A percentile compares a stretch with the other conserved stretches of the same genome.
phyloP scores from a whole-genome alignment of 2,888 invertebrate genomes.

The Caprella mutica region DNA sequence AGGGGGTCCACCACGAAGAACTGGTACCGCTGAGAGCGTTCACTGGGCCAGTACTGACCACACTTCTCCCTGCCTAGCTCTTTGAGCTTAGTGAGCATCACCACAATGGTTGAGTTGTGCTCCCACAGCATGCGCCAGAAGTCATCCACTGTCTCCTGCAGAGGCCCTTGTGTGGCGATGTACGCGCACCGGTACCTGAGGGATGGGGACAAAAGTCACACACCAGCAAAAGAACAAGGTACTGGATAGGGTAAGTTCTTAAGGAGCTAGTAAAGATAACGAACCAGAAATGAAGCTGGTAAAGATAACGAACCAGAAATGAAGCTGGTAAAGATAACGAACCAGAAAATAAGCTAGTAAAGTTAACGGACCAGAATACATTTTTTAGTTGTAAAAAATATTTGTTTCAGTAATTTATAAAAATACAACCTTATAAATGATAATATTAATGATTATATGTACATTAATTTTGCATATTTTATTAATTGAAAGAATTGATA shows the following conservation, averaged over 20 bases:
- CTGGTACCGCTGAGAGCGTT: slow-evolving; percentile 90
- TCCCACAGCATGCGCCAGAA: slow-evolving; percentile 99
- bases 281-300: neutral
- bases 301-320: too few species aligned
- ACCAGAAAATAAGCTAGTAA: too few species aligned
- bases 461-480: too few species aligned
- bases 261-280: neutral
- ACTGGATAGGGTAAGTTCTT: neutral
- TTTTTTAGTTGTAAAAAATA: too few species aligned
- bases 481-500: too few species aligned
- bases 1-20: slow-evolving; percentile 98
- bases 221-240: neutral
- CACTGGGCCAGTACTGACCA: slow-evolving; percentile 98
- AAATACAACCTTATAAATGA: too few species aligned
- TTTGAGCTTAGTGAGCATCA: slow-evolving; percentile 94
- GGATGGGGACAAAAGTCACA: neutral
- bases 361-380: too few species aligned
- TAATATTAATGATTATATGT: too few species aligned
- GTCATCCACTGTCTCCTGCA: slow-evolving; percentile 92
- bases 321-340: too few species aligned
- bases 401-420: too few species aligned
- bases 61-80: slow-evolving; percentile 99
- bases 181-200: slow-evolving; percentile 68
- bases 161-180: slow-evolving; percentile 95
- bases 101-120: slow-evolving; percentile 96